Percentiles rank a stretch among this genome's conserved stretches.
Conservation (phyloP, 2,113 vertebrate species). For the Podocnemis expansa region DNA sequence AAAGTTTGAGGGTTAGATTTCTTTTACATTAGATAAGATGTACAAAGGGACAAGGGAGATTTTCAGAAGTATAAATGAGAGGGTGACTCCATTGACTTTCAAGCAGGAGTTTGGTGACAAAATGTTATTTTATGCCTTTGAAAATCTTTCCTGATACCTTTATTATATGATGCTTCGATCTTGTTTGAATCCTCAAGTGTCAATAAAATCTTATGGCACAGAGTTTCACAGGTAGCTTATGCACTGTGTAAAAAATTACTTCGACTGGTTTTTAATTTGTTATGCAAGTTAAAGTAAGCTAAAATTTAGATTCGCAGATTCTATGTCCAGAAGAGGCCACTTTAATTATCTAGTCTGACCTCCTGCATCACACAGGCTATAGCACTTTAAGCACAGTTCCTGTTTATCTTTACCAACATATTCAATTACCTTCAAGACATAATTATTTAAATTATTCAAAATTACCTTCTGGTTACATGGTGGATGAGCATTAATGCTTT, state of each 20-base stretch:
- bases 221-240: slow-evolving; percentile 15
- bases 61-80: not conserved
- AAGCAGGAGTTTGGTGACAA: not conserved
- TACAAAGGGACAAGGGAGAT: slow-evolving; percentile 1
- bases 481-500: not conserved
- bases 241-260: slow-evolving; percentile 11
- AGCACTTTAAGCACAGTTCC: not conserved
- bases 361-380: not conserved
- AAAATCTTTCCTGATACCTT: not conserved
- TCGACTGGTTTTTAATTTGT: not conserved
- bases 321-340: not conserved
- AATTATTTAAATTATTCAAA: not conserved
- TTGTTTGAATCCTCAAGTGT: not conserved
- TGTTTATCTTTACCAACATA: not conserved
- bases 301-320: not conserved
- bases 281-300: slow-evolving; percentile 14
- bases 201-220: not conserved
- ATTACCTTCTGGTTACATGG: slow-evolving; percentile 25
- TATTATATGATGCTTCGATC: not conserved
- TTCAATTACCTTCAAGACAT: slow-evolving; percentile 25
- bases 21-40: not conserved
- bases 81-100: not conserved
- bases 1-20: not conserved
- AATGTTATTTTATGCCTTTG: not conserved
- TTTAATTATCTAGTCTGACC: not conserved